Percentiles rank a stretch among this genome's conserved stretches.
phyloP scores from a whole-genome alignment of 2,797 vertebrate species.

The Arrhamphus sclerolepis region DNA sequence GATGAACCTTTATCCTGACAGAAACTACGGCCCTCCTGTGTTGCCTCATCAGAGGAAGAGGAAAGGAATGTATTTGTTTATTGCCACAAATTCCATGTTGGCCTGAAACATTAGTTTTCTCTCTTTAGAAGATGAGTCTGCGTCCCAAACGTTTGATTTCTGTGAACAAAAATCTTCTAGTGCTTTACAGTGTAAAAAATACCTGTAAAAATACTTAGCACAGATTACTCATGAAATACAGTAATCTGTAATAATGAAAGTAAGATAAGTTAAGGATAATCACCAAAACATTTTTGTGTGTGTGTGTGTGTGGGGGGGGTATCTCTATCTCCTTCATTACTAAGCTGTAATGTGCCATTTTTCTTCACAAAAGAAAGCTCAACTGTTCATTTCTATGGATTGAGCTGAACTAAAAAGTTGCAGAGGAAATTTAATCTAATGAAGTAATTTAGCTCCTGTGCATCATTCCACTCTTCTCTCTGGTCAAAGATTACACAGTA shows the following conservation, averaged over 20 bases:
- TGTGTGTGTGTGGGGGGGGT: no score
- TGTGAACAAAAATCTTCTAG: no score
- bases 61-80: constrained; percentile 3
- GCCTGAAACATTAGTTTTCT: background rate
- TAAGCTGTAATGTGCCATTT: no score
- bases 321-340: no score
- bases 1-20: background rate
- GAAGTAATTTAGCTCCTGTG: constrained; percentile 11
- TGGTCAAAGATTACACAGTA: constrained; percentile 36
- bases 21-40: background rate
- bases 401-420: background rate
- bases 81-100: background rate
- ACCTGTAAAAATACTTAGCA: no score
- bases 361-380: no score
- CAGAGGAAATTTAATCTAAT: constrained; percentile 6
- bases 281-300: no score
- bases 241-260: no score
- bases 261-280: no score
- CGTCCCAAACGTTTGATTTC: background rate
- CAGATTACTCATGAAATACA: no score
- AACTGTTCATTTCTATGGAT: background rate
- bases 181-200: no score
- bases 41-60: constrained; percentile 4
- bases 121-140: background rate
- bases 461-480: constrained; percentile 30